Base-by-base conservation (phyloP, 2,797 vertebrate genomes). In the Oophaga sylvatica region DNA sequence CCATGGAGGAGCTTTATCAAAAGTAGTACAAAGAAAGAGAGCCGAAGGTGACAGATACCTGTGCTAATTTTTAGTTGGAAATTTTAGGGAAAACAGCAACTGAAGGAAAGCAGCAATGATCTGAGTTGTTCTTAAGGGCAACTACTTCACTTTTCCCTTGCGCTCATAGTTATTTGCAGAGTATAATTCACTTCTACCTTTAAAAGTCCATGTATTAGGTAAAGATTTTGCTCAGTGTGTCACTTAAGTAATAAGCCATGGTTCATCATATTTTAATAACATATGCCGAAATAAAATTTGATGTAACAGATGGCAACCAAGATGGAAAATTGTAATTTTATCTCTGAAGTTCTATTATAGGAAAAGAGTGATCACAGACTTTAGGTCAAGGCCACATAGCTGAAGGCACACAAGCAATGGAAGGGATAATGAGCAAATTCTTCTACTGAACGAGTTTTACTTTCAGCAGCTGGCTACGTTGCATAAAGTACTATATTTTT, bases 221-320 rank as follows among this genome's bases (percentile, higher is more conserved):
- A 68, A 19, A 31, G 20, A 68, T 67, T 53, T 56, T 68, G 22
- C 48, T 53, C 80, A 67, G 10, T 45, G 11, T 81, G 60, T 17
- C 15, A 68, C 16, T 81, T 82, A 82, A 82, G 63, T 35, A 82
- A 82, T 65, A 65, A 81, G 35, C 63, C 16, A 81, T 29, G 41
- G 41, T 56, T 82, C 62, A 82, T 67, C 29, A 67, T 67, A 19
- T 8, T 68, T 68, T 82, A 35, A 82, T 82, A 70, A 20, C 81
- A 56, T 57, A 82, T 56, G 20, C 35, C 65, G n/a, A 56, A 56
- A 15, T 48, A 70, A 8, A 22, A 83, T 70, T 17, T 71, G 48
- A 83, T 57, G 65, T 29, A 83, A 57, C 65, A 83, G n/a, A 83
- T 71, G 81, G 65, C 12, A 57, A 31, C 15, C 6, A 70, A 83